A percentile compares a stretch with the other conserved stretches of the same genome.
These are phyloP conservation scores for Merodon equestris DNA, from an alignment of 2,888 invertebrate genomes.

Conservation along the genomic window DNA sequence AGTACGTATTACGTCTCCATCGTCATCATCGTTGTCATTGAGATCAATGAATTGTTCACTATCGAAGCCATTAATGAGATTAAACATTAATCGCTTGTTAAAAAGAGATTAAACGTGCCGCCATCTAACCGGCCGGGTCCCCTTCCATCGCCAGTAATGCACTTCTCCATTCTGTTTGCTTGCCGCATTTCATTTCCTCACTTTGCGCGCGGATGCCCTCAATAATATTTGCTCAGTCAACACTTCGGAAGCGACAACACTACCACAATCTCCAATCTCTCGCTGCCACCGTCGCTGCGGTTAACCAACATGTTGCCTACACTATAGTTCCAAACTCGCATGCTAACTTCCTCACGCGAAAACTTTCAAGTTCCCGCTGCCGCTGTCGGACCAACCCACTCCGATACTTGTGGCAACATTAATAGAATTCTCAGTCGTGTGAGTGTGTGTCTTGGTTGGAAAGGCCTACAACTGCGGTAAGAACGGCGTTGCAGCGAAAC, in stretches of 20 bases:
- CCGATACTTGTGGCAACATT: conserved; percentile 46
- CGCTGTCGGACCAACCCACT: conserved; percentile 33
- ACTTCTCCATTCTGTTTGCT: conserved; percentile 53
- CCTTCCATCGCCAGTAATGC: conserved; percentile 10
- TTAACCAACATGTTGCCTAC: too few relatives aligned
- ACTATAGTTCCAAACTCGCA: not conserved
- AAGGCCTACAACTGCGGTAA: conserved; percentile 10
- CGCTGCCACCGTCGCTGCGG: conserved; percentile 2
- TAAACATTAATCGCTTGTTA: conserved; percentile 67
- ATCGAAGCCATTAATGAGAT: conserved; percentile 48
- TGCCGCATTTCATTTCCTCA: conserved; percentile 57
- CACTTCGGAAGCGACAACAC: conserved; percentile 53
- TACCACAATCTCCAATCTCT: conserved; percentile 15
- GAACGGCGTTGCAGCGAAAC: conserved; percentile 36
- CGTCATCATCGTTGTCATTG: not conserved
- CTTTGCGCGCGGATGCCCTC: conserved; percentile 63
- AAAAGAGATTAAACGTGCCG: conserved; percentile 63
- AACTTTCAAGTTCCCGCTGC: conserved; percentile 65
- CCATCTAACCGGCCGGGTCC: conserved; percentile 3
- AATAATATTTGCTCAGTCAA: conserved; percentile 64
- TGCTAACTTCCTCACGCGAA: conserved; percentile 47
- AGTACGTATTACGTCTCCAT: too few relatives aligned
- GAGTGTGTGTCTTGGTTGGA: conserved; percentile 32
- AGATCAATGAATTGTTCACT: conserved; percentile 10
- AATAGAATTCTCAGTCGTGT: conserved; percentile 29